Conservation (phyloP, 2,113 vertebrate species). For the Bolborhynchus lineola region DNA sequence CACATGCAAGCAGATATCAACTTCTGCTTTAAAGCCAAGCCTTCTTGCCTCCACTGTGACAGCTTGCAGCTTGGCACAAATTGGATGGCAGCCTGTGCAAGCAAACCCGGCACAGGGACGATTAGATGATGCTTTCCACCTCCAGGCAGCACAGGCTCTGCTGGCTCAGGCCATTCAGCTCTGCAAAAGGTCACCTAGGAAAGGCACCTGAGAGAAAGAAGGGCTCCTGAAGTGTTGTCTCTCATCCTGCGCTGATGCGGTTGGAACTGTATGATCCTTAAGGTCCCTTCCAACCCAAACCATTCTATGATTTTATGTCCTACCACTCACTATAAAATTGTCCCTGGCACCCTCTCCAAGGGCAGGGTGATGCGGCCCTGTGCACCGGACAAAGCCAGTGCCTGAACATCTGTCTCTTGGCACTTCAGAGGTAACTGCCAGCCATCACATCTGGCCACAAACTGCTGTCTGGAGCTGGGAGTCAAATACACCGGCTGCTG, state of each 20-base stretch:
- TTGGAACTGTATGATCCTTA: background rate
- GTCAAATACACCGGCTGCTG: background rate
- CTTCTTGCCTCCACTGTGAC: background rate
- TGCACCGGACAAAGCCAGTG: background rate
- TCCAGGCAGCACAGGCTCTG: background rate
- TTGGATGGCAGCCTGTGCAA: background rate
- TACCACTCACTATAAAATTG: background rate
- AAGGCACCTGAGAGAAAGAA: background rate
- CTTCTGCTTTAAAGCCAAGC: background rate
- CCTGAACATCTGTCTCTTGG: background rate
- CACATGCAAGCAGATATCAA: rapidly evolving
- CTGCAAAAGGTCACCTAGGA: background rate
- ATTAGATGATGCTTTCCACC: background rate
- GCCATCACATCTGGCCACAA: background rate
- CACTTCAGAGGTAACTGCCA: background rate
- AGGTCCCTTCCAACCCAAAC: background rate
- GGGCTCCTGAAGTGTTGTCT: background rate
- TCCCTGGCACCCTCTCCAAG: background rate
- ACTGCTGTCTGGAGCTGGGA: background rate
- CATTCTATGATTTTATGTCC: background rate
- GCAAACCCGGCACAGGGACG: background rate
- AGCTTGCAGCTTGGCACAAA: background rate
- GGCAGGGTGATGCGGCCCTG: background rate
- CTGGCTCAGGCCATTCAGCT: background rate
- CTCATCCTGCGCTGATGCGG: background rate